Conservation (phyloP, 2,113 vertebrate species). For the Thamnophis sirtalis region DNA sequence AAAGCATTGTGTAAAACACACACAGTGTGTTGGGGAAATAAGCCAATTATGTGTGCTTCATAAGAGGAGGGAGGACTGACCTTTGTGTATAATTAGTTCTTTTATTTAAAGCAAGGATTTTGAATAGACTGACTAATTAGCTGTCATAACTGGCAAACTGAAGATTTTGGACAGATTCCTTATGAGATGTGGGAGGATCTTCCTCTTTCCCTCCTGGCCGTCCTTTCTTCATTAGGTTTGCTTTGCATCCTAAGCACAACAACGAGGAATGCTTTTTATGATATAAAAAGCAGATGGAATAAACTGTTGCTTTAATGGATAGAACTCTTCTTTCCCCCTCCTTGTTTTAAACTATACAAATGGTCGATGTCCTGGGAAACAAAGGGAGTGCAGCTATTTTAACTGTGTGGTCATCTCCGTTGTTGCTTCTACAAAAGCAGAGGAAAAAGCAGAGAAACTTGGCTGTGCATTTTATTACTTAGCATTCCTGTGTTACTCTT, state of each 20-base stretch:
- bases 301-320: slow-evolving; percentile 66
- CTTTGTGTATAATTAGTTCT: slow-evolving; percentile 91
- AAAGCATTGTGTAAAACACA: slow-evolving; percentile 77
- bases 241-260: slow-evolving; percentile 76
- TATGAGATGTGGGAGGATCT: slow-evolving; percentile 70
- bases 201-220: slow-evolving; percentile 51
- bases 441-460: slow-evolving; percentile 53
- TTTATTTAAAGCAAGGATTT: slow-evolving; percentile 93
- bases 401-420: slow-evolving; percentile 42
- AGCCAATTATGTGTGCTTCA: slow-evolving; percentile 83
- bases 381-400: slow-evolving; percentile 22
- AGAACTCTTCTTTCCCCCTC: slow-evolving; percentile 29
- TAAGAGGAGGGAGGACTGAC: slow-evolving; percentile 77
- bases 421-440: slow-evolving; percentile 39
- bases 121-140: slow-evolving; percentile 92
- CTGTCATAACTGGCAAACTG: slow-evolving; percentile 91
- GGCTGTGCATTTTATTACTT: slow-evolving; percentile 58
- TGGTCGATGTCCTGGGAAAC: slow-evolving; percentile 9
- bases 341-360: background rate
- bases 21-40: slow-evolving; percentile 75
- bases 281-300: slow-evolving; percentile 80
- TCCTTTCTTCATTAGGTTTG: slow-evolving; percentile 83
- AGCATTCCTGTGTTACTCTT: slow-evolving; percentile 57
- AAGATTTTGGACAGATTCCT: slow-evolving; percentile 81
- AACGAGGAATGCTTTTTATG: slow-evolving; percentile 78